Evolutionary conservation across 2,113 vertebrate genomes (phyloP).

Genomic region (Laticauda laticaudata): DNA sequence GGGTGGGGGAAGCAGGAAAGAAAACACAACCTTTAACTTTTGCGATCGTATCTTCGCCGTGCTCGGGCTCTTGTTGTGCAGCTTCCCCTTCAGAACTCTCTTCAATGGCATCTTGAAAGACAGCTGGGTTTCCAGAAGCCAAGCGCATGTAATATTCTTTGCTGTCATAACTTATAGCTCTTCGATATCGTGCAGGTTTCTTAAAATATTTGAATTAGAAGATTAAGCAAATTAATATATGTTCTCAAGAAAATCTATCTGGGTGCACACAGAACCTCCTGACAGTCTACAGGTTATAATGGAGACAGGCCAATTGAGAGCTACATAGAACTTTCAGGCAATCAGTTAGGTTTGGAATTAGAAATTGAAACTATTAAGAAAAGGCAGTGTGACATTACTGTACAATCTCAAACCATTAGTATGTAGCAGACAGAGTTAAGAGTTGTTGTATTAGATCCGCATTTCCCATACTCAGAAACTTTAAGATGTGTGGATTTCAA

Average conservation of each 20-base stretch:
- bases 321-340: neutral
- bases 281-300: conserved; percentile 8
- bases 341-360: neutral
- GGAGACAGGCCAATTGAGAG: neutral
- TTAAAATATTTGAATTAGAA: conserved; percentile 63
- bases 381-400: conserved; percentile 48
- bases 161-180: conserved; percentile 95
- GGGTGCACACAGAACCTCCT: conserved; percentile 29
- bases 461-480: neutral
- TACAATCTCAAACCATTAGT: conserved; percentile 67
- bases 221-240: conserved; percentile 5
- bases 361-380: neutral
- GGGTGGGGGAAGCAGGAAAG: neutral
- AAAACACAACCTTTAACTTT: conserved; percentile 87
- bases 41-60: conserved; percentile 95
- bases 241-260: neutral
- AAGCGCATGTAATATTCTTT: conserved; percentile 97
- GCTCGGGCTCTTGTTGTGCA: conserved; percentile 89
- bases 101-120: conserved; percentile 92
- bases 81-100: conserved; percentile 89
- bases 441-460: conserved; percentile 46
- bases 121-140: conserved; percentile 87
- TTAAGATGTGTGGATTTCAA: neutral
- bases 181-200: conserved; percentile 92
- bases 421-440: conserved; percentile 51